These are phyloP conservation scores for Pterocles burchelli DNA, from an alignment of 2,113 vertebrate genomes.

Conservation along the genomic window DNA sequence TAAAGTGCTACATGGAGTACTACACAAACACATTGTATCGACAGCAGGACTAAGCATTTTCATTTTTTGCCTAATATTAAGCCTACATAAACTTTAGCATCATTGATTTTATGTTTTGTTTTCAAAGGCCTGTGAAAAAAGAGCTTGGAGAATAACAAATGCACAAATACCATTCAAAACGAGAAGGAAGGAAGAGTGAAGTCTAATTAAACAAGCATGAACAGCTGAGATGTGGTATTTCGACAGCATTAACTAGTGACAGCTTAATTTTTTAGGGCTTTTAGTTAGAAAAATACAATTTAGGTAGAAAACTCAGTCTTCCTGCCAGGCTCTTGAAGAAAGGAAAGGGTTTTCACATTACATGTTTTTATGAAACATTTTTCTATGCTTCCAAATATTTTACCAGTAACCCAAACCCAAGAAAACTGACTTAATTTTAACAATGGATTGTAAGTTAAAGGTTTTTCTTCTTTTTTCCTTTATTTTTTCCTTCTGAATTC, in stretches of 20 bases:
- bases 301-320: background rate
- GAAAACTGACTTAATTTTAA: background rate
- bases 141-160: background rate
- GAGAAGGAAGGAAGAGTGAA: background rate
- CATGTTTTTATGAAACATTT: background rate
- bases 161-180: background rate
- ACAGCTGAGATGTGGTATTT: background rate
- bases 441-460: background rate
- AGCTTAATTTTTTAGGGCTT: background rate
- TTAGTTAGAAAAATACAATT: background rate
- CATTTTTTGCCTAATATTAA: background rate
- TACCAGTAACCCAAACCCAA: background rate
- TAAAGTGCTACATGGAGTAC: background rate
- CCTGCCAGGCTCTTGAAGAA: background rate
- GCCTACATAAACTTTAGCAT: background rate
- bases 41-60: background rate
- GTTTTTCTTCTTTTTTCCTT: background rate
- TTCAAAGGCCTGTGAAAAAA: background rate
- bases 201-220: background rate
- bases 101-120: constrained; percentile 25
- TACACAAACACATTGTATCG: background rate
- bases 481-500: rapidly evolving
- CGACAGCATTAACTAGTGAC: background rate
- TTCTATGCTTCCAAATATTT: background rate
- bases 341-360: background rate